phyloP scores from a whole-genome alignment of 2,797 vertebrate genomes.

The Ibycter americanus region DNA sequence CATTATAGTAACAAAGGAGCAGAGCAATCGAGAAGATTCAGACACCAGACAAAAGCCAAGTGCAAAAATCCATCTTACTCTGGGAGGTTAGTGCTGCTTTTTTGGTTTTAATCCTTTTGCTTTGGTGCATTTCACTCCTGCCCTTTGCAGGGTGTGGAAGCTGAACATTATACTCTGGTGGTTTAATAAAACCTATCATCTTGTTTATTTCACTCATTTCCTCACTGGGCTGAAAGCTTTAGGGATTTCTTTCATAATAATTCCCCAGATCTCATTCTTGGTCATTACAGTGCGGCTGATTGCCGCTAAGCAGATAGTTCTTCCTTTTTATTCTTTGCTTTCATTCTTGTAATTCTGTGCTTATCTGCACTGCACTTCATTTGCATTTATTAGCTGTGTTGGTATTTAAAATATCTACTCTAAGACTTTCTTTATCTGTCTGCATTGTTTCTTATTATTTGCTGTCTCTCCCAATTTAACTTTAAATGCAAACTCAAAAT shows the following conservation, averaged over 20 bases:
- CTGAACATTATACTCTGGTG: neutral
- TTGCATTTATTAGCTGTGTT: slow-evolving; percentile 80
- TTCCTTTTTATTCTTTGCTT: slow-evolving; percentile 74
- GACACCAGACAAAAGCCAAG: slow-evolving; percentile 32
- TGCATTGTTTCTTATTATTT: slow-evolving; percentile 76
- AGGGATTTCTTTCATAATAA: slow-evolving; percentile 76
- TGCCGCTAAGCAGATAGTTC: slow-evolving; percentile 77
- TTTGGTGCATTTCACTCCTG: slow-evolving; percentile 43
- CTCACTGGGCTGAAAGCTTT: slow-evolving; percentile 69
- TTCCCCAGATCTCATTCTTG: slow-evolving; percentile 76
- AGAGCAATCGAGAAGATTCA: neutral
- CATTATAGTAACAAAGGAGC: slow-evolving; percentile 21
- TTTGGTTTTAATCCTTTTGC: slow-evolving; percentile 33
- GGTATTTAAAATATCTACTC: slow-evolving; percentile 75
- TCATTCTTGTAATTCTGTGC: slow-evolving; percentile 76
- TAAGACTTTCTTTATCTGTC: slow-evolving; percentile 72
- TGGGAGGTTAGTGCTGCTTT: neutral
- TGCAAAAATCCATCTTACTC: neutral
- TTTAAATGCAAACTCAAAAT: slow-evolving; percentile 70
- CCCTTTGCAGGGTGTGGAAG: slow-evolving; percentile 7
- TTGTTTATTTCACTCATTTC: slow-evolving; percentile 66
- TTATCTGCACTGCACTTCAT: slow-evolving; percentile 78
- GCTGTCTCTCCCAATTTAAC: slow-evolving; percentile 70
- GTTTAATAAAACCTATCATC: slow-evolving; percentile 62
- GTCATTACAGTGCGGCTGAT: slow-evolving; percentile 71